Evolutionary conservation across 2,113 vertebrate genomes (phyloP), one percentile per base, ranked within the genome.

Genomic region (Equus quagga): DNA sequence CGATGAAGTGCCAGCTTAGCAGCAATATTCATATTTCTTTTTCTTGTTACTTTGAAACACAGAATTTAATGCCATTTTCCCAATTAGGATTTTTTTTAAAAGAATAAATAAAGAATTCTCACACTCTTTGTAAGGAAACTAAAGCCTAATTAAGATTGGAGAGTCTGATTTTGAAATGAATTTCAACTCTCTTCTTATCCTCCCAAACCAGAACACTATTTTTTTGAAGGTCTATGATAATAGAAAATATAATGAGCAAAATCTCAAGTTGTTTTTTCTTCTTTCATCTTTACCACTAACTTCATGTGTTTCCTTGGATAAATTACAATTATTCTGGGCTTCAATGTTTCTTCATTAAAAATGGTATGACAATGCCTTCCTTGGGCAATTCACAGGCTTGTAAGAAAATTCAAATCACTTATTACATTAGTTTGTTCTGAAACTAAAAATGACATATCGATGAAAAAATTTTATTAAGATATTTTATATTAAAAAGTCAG

Each of bases 391-490:
- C 6, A 41, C 6, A 18, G 10, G 14, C 49, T 46, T 80, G 5
- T 33, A 65, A 49, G 31, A 78, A 94, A 83, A 44, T 8, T 64
- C 26, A 75, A 70, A 54, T 56, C 6, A 67, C 31, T 36, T 56
- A 46, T 64, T 87, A 33, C 0, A n/a, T 60, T 54, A 41, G 60
- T 65, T 41, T 65, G 36, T 41, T 89, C 9, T 86, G 44, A 56
- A 95, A 91, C 2, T 72, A 70, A 85, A 96, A 81, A 36, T 96
- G 78, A 26, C 12, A 65, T 87, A 19, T 56, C 46, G 24, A 8
- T 62, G 24, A 58, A 89, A 91, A 6, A 91, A 14, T 85, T 92
- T 87, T 92, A 92, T 90, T 87, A 26, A 56, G 17, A 41, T 85
- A 67, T 24, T 92, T 94, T 51, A 75, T 62, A 72, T 64, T 65